Conservation (phyloP, 2,113 vertebrate genomes). For the Bagarius yarrelli region DNA sequence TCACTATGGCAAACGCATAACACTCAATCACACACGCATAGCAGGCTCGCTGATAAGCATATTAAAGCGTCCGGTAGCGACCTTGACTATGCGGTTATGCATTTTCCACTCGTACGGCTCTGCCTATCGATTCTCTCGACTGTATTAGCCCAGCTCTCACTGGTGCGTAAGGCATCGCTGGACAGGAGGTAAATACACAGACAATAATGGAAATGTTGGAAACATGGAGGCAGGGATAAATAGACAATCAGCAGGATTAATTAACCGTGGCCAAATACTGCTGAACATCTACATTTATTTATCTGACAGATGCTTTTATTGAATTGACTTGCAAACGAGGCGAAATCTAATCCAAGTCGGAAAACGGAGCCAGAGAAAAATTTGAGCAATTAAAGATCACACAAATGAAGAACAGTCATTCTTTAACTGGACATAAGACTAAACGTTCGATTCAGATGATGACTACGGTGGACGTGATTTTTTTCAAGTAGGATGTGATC, state of each 20-base stretch:
- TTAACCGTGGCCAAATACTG: constrained; percentile 29
- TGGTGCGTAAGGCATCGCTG: constrained; percentile 5
- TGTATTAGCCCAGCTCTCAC: not conserved
- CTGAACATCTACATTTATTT: constrained; percentile 24
- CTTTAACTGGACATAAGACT: not conserved
- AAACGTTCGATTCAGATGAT: no score
- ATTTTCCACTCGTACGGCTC: constrained; percentile 24
- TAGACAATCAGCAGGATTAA: constrained; percentile 37
- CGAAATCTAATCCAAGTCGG: not conserved
- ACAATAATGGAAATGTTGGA: constrained; percentile 6
- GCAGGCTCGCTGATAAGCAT: constrained; percentile 36
- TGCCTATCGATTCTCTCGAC: constrained; percentile 22
- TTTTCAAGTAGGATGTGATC: no score
- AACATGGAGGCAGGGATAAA: constrained; percentile 17
- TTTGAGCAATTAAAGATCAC: not conserved
- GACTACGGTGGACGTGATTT: no score
- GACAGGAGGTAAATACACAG: constrained; percentile 19
- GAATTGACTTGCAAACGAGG: not conserved
- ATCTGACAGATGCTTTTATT: constrained; percentile 19
- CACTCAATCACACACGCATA: constrained; percentile 35
- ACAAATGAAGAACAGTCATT: not conserved
- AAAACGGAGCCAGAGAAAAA: not conserved
- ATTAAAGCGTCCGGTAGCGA: constrained; percentile 33
- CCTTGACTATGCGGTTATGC: constrained; percentile 31
- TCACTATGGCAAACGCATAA: constrained; percentile 44